phyloP scores from a whole-genome alignment of 2,888 invertebrate species.

The Acronicta alni region DNA sequence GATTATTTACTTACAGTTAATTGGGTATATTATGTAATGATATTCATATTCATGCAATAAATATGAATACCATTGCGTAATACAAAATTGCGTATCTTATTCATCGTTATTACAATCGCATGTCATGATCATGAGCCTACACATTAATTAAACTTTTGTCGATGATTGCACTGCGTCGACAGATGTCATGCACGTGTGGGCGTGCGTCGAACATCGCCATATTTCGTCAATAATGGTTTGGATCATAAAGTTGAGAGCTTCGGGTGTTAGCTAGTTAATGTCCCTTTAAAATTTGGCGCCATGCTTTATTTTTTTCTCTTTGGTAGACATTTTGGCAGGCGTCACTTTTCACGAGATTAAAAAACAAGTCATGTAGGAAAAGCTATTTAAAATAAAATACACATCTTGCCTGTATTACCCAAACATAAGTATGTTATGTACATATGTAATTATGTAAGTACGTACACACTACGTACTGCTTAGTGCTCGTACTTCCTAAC shows the following conservation, averaged over 20 bases:
- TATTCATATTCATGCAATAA: no score
- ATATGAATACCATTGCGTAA: no score
- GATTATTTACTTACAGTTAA: no score
- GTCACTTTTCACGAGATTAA: conserved; percentile 4
- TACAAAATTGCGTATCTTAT: not conserved
- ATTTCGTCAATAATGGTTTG: conserved; percentile 51
- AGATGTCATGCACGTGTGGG: conserved; percentile 72
- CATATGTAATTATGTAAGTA: no score
- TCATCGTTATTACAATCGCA: conserved; percentile 24
- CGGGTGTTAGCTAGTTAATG: conserved; percentile 42
- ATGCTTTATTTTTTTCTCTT: conserved; percentile 22
- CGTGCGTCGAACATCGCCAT: conserved; percentile 34
- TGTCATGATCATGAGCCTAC: conserved; percentile 56
- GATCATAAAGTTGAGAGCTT: conserved; percentile 50
- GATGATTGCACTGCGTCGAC: conserved; percentile 59
- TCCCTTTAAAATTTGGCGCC: conserved; percentile 49
- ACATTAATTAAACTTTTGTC: conserved; percentile 59
- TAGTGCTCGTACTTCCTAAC: no score
- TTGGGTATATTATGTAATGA: no score
- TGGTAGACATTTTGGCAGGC: conserved; percentile 7
- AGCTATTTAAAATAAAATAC: no score
- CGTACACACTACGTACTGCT: no score
- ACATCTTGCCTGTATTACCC: no score
- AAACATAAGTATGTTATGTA: no score
- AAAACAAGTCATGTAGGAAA: no score